These are phyloP conservation scores for Lamproptera curius DNA, from an alignment of 2,888 invertebrate genomes.

Conservation along the genomic window DNA sequence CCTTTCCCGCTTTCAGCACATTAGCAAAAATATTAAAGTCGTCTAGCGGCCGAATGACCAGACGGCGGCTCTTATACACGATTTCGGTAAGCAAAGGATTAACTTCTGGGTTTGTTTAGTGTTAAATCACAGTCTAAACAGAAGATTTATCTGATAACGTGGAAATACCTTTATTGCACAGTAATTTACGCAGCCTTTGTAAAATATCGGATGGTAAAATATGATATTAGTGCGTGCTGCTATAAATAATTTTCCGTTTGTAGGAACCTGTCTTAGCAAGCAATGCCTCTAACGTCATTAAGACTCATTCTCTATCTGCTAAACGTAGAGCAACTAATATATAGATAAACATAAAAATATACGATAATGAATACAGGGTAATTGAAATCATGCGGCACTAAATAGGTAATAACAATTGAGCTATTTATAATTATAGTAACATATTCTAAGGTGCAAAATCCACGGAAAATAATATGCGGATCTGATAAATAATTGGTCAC, in stretches of 20 bases:
- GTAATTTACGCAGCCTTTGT: constrained; percentile 48
- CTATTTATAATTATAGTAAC: too few species aligned
- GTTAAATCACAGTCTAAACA: constrained; percentile 50
- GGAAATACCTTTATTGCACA: constrained; percentile 48
- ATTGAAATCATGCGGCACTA: too few species aligned
- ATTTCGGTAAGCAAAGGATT: constrained; percentile 47
- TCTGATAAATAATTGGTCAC: too few species aligned
- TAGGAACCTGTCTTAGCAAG: too few species aligned
- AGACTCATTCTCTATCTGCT: too few species aligned
- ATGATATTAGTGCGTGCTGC: constrained; percentile 7
- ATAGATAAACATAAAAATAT: too few species aligned
- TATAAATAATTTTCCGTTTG: constrained; percentile 1
- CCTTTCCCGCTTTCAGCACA: background rate
- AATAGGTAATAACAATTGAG: too few species aligned
- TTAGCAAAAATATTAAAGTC: background rate
- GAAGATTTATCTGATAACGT: constrained; percentile 53
- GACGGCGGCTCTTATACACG: constrained; percentile 43
- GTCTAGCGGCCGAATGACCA: constrained; percentile 14
- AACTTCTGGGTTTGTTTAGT: constrained; percentile 48
- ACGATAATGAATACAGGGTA: too few species aligned
- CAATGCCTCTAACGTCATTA: too few species aligned
- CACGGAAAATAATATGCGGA: too few species aligned
- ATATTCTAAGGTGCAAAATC: too few species aligned
- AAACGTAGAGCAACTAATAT: too few species aligned
- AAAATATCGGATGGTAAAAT: constrained; percentile 48